phyloP scores from a whole-genome alignment of 2,888 invertebrate genomes.

The Platynereis dumerilii region DNA sequence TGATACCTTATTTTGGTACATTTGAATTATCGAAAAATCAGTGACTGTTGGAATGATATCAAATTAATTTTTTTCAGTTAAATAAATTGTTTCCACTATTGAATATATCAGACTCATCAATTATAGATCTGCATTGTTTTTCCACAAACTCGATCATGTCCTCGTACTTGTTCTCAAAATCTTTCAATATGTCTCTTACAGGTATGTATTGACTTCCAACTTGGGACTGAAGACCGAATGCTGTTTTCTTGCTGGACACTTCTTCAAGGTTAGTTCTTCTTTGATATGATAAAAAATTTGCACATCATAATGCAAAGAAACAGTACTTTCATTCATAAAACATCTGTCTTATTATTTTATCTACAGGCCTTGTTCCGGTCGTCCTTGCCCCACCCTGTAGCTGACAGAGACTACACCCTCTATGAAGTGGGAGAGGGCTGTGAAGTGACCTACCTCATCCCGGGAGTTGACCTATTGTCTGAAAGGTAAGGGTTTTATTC shows the following conservation, averaged over 20 bases:
- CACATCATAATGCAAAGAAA: background rate
- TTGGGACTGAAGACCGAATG: conserved; percentile 57
- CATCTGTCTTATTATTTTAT: too few species aligned
- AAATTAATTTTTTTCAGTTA: too few species aligned
- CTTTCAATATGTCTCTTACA: conserved; percentile 33
- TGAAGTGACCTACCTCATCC: conserved; percentile 57
- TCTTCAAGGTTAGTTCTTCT: conserved; percentile 55
- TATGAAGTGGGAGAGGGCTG: conserved; percentile 61
- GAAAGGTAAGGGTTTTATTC: conserved; percentile 41
- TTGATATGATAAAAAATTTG: background rate
- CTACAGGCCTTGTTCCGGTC: conserved; percentile 57
- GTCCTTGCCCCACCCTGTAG: conserved; percentile 59
- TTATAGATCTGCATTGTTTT: too few species aligned
- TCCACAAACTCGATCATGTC: too few species aligned
- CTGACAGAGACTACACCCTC: conserved; percentile 61
- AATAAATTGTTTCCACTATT: too few species aligned
- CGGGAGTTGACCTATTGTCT: conserved; percentile 58
- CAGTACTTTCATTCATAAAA: too few species aligned
- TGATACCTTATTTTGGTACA: background rate
- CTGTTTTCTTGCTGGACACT: conserved; percentile 60
- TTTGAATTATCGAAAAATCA: background rate
- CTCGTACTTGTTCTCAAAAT: too few species aligned
- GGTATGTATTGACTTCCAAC: conserved; percentile 59
- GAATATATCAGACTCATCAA: too few species aligned
- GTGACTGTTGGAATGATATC: too few species aligned